A percentile compares a stretch with the other conserved stretches of the same genome.
Conservation (phyloP, 2,888 invertebrate species). For the Diplolepis rosae region DNA sequence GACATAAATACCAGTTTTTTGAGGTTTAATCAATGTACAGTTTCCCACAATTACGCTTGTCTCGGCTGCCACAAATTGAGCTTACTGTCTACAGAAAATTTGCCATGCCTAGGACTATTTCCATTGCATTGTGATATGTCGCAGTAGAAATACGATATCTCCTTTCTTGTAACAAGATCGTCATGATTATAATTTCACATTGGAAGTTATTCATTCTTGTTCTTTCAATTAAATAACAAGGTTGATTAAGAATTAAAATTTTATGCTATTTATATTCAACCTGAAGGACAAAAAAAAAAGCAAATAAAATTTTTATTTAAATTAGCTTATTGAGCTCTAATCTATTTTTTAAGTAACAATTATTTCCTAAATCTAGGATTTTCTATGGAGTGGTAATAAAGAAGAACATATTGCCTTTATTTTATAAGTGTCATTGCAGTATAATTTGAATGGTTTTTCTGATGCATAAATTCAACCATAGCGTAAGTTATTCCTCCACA, state of each 20-base stretch:
- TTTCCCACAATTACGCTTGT: not conserved
- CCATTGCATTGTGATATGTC: not conserved
- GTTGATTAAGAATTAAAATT: too few species aligned
- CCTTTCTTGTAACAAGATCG: not conserved
- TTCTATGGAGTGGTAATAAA: too few species aligned
- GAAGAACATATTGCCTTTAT: too few species aligned
- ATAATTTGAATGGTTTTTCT: not conserved
- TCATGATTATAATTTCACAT: not conserved
- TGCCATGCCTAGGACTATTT: not conserved
- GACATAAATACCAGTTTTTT: too few species aligned
- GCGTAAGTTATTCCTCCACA: slow-evolving; percentile 14
- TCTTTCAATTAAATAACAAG: too few species aligned
- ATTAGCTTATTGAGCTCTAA: too few species aligned
- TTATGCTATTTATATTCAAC: too few species aligned
- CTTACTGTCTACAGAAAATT: not conserved
- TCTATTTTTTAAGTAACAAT: too few species aligned
- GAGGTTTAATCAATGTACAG: not conserved
- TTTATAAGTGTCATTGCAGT: too few species aligned
- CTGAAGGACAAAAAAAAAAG: not conserved
- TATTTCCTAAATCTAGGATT: too few species aligned
- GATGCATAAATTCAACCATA: slow-evolving; percentile 27
- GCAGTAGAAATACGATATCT: not conserved
- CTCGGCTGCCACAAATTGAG: not conserved
- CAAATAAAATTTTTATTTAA: too few species aligned
- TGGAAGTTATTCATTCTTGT: not conserved